Conservation (phyloP, 2,888 invertebrate genomes). For the Nezara viridula region DNA sequence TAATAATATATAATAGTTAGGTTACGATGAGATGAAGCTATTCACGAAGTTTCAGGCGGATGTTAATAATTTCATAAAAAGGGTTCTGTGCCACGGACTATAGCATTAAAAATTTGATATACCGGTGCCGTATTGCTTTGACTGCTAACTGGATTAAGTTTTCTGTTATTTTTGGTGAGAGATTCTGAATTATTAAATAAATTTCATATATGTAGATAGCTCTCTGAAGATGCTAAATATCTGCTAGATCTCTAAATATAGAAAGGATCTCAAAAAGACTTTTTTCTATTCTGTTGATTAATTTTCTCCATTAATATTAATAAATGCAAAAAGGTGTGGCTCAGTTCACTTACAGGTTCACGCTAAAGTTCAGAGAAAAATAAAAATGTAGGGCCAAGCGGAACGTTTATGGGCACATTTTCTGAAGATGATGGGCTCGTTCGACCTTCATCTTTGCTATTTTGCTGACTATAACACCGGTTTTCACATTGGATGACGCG, state of each 20-base stretch:
- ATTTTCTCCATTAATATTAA: not conserved
- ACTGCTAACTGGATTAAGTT: not conserved
- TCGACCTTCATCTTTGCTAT: not conserved
- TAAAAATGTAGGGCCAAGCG: not conserved
- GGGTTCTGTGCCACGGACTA: no score
- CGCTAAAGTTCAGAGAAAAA: not conserved
- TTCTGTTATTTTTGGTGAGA: not conserved
- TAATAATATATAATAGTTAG: no score
- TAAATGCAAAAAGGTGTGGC: not conserved
- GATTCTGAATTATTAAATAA: not conserved
- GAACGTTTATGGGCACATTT: not conserved
- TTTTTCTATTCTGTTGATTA: not conserved
- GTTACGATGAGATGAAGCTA: no score
- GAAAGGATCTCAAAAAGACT: not conserved
- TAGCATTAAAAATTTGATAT: not conserved
- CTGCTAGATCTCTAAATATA: no score
- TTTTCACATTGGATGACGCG: no score
- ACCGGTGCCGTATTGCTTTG: not conserved
- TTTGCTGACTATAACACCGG: not conserved
- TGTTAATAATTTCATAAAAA: no score
- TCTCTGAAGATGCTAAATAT: not conserved
- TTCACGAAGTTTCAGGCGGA: no score
- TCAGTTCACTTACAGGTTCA: not conserved
- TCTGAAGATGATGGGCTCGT: not conserved
- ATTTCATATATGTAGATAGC: not conserved